Evolutionary conservation across 2,888 invertebrate genomes (phyloP), one percentile per base, ranked within the genome.

Genomic region (Agrilus mali): DNA sequence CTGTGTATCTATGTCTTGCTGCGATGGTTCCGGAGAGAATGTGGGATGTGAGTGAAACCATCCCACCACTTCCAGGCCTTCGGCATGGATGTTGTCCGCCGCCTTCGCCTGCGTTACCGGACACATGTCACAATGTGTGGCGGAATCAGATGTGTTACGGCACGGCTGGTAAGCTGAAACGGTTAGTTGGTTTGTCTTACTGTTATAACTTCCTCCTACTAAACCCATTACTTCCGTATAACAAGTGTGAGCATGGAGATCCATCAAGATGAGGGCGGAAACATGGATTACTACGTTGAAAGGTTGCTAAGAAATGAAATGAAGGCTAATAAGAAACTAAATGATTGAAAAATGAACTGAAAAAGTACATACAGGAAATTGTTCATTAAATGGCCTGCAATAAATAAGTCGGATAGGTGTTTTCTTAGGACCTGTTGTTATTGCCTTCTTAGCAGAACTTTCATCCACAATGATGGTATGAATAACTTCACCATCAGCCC

Each of bases 21-120:
- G 68, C 0, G 84, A 84, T 1, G 86, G 86, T 57, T 78, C 72
- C 1, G 81, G 74, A 4, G 76, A 71, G 67, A 84, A 85, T 17
- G 69, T 66, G 2, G 85, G 84, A 69, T 85, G 85, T 22, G 84
- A 83, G 70, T 85, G 85, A 65, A 82, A 84, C 86, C 86, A 85
- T 17, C 81, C 84, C 44, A 78, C 70, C 42, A 80, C 73, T 15
- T 65, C 58, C 52, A 60, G 49, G 42, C 54, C 49, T 45, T 59
- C 59, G 10, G 56, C 47, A 5, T 66, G 65, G 20, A 85, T 71
- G 27, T 56, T 57, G 51, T 77, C 76, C 41, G 77, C 75, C 3
- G 82, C 80, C 47, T 61, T 63, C 5, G 78, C 73, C 59, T 83
- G 78, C 3, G 77, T 77, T 15, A 80, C 77, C 1, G 84, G 82